A percentile compares a stretch with the other conserved stretches of the same genome.
phyloP scores from a whole-genome alignment of 2,797 vertebrate genomes.

The Pangasius sanitwongsei region DNA sequence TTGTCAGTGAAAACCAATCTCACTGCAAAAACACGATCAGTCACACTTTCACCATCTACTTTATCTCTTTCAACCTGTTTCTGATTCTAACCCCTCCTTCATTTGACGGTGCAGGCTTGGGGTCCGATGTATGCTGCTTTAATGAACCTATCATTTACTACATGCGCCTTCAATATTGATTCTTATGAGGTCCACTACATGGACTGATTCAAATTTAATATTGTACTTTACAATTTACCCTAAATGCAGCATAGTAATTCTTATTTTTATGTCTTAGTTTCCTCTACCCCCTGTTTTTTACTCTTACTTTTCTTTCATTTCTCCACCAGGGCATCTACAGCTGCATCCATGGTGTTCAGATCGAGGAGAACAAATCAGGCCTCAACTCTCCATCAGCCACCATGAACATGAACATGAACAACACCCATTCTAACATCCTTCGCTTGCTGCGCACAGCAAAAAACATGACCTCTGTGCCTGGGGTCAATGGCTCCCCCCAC shows the following conservation, averaged over 20 bases:
- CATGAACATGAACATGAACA: constrained; percentile 99
- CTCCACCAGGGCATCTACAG: constrained; percentile 94
- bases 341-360: constrained; percentile 97
- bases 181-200: constrained; percentile 23
- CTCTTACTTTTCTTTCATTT: constrained; percentile 22
- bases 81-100: constrained; percentile 12
- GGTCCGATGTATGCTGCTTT: constrained; percentile 26
- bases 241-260: constrained; percentile 24
- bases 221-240: not conserved
- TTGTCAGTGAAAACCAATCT: constrained; percentile 58
- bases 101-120: constrained; percentile 57
- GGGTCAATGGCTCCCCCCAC: constrained; percentile 87
- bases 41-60: constrained; percentile 59
- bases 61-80: constrained; percentile 42
- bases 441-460: constrained; percentile 97
- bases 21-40: constrained; percentile 56
- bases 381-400: constrained; percentile 94
- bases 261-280: constrained; percentile 34
- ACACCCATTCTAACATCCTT: constrained; percentile 98
- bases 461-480: constrained; percentile 93
- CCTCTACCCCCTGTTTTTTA: constrained; percentile 43
- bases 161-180: not conserved
- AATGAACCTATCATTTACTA: constrained; percentile 38
- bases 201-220: not conserved
- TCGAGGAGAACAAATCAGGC: constrained; percentile 94